phyloP scores from a whole-genome alignment of 1,140 invertebrate species.

The Bombus haemorrhoidalis region DNA sequence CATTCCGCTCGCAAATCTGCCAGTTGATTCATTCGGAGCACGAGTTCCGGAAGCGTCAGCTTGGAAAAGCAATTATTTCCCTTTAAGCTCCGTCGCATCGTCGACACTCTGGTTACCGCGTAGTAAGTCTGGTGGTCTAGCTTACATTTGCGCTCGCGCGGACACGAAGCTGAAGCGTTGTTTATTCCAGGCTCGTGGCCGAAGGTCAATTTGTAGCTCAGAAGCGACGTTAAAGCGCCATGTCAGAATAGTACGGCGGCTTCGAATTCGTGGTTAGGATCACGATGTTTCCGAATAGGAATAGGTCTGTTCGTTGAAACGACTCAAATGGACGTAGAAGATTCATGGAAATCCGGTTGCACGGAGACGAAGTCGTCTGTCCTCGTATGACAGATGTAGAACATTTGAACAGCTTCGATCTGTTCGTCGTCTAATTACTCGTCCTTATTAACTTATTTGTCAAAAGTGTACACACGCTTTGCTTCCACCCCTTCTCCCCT shows the following conservation, averaged over 20 bases:
- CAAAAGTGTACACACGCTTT: slow-evolving; percentile 52
- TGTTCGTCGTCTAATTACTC: slow-evolving; percentile 56
- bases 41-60: slow-evolving; percentile 29
- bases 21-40: slow-evolving; percentile 27
- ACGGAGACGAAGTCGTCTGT: too few species aligned
- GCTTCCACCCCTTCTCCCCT: not conserved
- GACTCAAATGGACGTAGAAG: not conserved
- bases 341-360: not conserved
- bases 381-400: not conserved
- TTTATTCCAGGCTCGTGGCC: slow-evolving; percentile 54
- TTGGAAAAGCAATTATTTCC: slow-evolving; percentile 54
- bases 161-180: slow-evolving; percentile 6
- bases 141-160: not conserved
- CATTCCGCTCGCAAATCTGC: slow-evolving; percentile 20
- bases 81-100: slow-evolving; percentile 39
- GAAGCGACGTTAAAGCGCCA: slow-evolving; percentile 52
- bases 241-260: not conserved
- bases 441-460: slow-evolving; percentile 66
- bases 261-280: not conserved
- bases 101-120: slow-evolving; percentile 7
- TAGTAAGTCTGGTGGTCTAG: too few species aligned
- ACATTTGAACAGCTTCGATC: slow-evolving; percentile 15
- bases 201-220: slow-evolving; percentile 61
- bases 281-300: not conserved
- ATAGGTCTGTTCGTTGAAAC: not conserved